Evolutionary conservation across 37 sponge, comb jelly and placozoan species (phyloP).

Genomic region (Theonella swinhoei): DNA sequence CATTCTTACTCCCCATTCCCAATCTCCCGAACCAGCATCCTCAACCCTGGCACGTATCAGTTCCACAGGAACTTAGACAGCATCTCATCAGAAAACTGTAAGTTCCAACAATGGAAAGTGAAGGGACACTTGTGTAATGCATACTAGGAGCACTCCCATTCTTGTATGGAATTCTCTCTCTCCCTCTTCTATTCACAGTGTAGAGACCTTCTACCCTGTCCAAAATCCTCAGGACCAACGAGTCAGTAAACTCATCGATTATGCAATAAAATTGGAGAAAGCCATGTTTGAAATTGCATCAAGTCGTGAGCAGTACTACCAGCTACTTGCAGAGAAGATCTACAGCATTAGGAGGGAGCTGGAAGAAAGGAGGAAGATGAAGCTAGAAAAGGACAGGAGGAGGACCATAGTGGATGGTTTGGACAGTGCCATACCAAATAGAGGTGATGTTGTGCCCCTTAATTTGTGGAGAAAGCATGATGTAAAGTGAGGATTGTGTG

Average conservation of each 20-base stretch:
- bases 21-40: constrained; percentile 2
- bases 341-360: constrained; percentile 88
- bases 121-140: not conserved
- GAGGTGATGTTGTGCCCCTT: no score
- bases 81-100: constrained; percentile 87
- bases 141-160: not conserved
- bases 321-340: constrained; percentile 90
- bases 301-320: constrained; percentile 84
- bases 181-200: no score
- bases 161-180: not conserved
- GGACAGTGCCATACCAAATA: no score
- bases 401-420: no score
- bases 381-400: not conserved
- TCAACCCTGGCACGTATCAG: constrained; percentile 74
- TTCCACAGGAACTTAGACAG: constrained; percentile 75
- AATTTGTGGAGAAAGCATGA: no score
- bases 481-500: no score
- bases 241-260: constrained; percentile 73
- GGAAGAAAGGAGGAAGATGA: constrained; percentile 73
- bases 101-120: constrained; percentile 9
- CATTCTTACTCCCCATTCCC: constrained; percentile 4
- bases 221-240: constrained; percentile 79
- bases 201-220: constrained; percentile 85
- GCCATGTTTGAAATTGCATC: constrained; percentile 67
- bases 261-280: constrained; percentile 84